Base-by-base conservation (phyloP, 1,140 invertebrate genomes). In the Zaprionus vittiger region DNA sequence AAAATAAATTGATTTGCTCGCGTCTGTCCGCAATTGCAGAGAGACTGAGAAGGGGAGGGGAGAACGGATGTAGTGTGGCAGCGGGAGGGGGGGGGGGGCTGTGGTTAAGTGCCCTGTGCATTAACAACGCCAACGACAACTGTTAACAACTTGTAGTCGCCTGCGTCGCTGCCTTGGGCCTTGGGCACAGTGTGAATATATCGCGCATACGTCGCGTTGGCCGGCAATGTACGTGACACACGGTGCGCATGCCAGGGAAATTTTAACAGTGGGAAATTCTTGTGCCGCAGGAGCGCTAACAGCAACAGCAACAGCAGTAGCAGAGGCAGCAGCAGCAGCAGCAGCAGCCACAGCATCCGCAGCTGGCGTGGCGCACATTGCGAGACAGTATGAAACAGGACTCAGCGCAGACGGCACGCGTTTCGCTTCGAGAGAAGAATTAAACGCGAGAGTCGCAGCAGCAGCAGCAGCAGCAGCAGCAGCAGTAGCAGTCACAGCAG, bases 341-440 rank as follows among this genome's bases (percentile, higher is more conserved):
- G n/a, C n/a, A 65, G 28, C 37, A 66, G 59, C 68, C 56, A 26
- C 38, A 55, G 34, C 78, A 77, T 47, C 68, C 54, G 15, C 59
- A 59, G 9, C 54, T 69, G 64, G 64, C 62, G 12, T 57, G 62
- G 54, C 73, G 65, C 47, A 37, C 65, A 20, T 59, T 64, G 60
- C 59, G 71, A 63, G 17, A 77, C 63, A 87, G 84, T 87, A 87
- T 87, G 84, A 87, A 87, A 87, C 84, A 87, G 84, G 84, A 87
- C 84, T 87, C 84, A 87, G 84, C 81, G 84, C 84, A 89, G 84
- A 87, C 84, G 84, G 84, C 84, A 87, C 84, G 84, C 81, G 84
- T 87, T 87, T 79, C 78, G 81, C 71, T 76, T 81, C 56, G 69
- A 77, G 80, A 68, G 64, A 68, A 76, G 52, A 64, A 84, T 37